phyloP scores from a whole-genome alignment of 2,113 vertebrate species.

The Protobothrops mucrosquamatus region DNA sequence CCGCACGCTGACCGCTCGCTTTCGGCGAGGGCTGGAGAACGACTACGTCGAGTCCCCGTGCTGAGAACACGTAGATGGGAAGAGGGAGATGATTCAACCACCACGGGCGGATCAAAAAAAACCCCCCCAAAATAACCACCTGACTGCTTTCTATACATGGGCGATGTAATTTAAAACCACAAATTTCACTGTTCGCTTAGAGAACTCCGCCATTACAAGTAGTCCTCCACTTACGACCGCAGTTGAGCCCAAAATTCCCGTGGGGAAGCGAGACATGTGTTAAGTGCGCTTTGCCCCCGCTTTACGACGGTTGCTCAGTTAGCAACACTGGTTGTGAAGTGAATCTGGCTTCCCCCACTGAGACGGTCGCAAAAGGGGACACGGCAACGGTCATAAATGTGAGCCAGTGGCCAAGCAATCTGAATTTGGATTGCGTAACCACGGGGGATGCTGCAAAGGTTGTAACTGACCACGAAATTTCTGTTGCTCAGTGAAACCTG shows the following conservation, averaged over 20 bases:
- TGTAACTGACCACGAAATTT: too few species aligned
- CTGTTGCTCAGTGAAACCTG: not conserved
- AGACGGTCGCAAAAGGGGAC: too few species aligned
- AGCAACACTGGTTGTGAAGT: too few species aligned
- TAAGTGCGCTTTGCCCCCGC: not conserved
- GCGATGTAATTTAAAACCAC: slow-evolving; percentile 47
- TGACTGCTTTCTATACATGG: slow-evolving; percentile 29
- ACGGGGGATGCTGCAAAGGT: too few species aligned
- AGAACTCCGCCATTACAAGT: slow-evolving; percentile 18
- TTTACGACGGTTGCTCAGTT: not conserved
- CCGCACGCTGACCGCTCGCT: slow-evolving; percentile 80
- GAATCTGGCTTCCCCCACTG: too few species aligned
- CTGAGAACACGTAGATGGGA: slow-evolving; percentile 63
- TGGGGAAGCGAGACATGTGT: not conserved
- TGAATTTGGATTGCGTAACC: too few species aligned
- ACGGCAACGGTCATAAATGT: too few species aligned
- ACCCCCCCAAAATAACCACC: too few species aligned
- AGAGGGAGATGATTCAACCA: not conserved
- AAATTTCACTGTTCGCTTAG: slow-evolving; percentile 35
- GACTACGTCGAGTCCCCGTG: slow-evolving; percentile 97
- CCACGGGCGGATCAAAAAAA: not conserved
- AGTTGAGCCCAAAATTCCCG: not conserved
- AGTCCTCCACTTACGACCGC: not conserved
- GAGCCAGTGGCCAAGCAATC: too few species aligned
- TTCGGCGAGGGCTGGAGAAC: slow-evolving; percentile 86